These are phyloP conservation scores for Caenorhabditis macrosperma DNA, from an alignment of 2,888 invertebrate species.

Conservation along the genomic window DNA sequence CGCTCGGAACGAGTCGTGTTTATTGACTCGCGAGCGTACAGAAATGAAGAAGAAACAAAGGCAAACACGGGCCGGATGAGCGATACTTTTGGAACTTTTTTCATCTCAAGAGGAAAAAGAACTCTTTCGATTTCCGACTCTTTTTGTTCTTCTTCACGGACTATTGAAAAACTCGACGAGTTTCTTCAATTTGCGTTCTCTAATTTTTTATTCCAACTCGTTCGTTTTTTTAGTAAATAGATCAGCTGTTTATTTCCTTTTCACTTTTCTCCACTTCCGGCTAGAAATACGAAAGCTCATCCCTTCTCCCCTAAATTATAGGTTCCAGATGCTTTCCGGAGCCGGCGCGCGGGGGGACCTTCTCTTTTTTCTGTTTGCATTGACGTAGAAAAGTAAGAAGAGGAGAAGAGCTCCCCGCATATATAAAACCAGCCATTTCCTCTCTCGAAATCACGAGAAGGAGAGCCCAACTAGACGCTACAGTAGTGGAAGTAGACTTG, in stretches of 20 bases:
- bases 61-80: slow-evolving; percentile 10
- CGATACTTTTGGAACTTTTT: not conserved
- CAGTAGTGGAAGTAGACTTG: too few relatives aligned
- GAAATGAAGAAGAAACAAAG: slow-evolving; percentile 21
- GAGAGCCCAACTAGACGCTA: too few relatives aligned
- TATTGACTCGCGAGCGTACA: slow-evolving; percentile 30
- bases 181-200: too few relatives aligned
- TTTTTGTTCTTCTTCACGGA: slow-evolving; percentile 16
- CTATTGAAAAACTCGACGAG: too few relatives aligned
- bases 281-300: not conserved
- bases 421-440: slow-evolving; percentile 22
- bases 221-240: too few relatives aligned
- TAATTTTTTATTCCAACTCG: too few relatives aligned
- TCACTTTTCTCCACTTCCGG: slow-evolving; percentile 26
- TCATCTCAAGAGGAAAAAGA: not conserved
- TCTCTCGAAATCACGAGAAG: not conserved
- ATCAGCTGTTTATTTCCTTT: not conserved
- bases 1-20: not conserved
- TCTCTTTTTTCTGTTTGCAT: slow-evolving; percentile 11
- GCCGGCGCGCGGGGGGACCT: too few relatives aligned
- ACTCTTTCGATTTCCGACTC: slow-evolving; percentile 22
- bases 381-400: slow-evolving; percentile 23
- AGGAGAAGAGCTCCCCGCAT: not conserved
- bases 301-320: slow-evolving; percentile 30
- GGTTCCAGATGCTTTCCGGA: slow-evolving; percentile 49